Evolutionary conservation across 2,113 vertebrate genomes (phyloP).

Genomic region (Aspiorhynchus laticeps): DNA sequence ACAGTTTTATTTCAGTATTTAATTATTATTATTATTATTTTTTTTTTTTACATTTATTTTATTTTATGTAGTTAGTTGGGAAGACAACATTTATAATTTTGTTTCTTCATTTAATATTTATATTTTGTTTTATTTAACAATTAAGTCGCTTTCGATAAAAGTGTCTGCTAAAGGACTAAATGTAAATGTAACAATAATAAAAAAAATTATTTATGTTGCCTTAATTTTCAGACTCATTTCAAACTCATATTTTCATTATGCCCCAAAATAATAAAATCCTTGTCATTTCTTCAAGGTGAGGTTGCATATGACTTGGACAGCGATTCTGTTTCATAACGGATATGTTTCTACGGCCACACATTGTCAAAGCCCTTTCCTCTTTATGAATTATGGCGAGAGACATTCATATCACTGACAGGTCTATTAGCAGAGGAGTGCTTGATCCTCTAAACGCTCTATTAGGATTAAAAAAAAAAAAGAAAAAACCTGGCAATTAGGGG

Average conservation of each 20-base stretch:
- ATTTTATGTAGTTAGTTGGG: background rate
- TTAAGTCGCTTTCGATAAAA: no score
- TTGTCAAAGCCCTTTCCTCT: background rate
- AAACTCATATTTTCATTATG: background rate
- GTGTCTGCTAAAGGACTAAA: no score
- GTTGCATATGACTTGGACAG: background rate
- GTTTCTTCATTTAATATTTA: no score
- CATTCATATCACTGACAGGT: conserved; percentile 69
- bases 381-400: background rate
- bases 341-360: conserved; percentile 4
- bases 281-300: background rate
- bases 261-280: background rate
- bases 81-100: no score
- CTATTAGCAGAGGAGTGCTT: conserved; percentile 67
- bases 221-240: background rate
- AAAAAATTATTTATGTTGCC: no score
- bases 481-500: conserved; percentile 70
- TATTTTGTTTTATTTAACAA: no score
- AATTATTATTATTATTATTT: no score
- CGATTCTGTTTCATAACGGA: background rate
- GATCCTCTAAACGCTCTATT: conserved; percentile 75
- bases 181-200: no score
- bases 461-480: conserved; percentile 63
- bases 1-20: no score
- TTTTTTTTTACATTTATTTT: background rate